Percentiles rank a stretch among this genome's conserved stretches.
Evolutionary conservation across 1,140 invertebrate species (phyloP).

Genomic region (Drosophila saltans): DNA sequence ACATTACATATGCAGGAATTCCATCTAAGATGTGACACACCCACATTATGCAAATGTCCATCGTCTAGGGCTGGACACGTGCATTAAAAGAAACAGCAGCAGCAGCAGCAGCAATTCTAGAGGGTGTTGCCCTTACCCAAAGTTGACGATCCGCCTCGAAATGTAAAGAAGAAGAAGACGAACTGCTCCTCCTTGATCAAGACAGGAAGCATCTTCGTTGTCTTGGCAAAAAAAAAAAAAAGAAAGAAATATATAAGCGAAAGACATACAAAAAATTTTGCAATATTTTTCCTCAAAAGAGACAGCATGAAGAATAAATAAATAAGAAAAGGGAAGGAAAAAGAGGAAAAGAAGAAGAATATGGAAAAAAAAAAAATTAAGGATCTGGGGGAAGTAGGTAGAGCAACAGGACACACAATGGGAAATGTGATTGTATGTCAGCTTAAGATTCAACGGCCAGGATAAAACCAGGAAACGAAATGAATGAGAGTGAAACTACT

Average conservation of each 20-base stretch:
- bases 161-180: slow-evolving; percentile 9
- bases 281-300: slow-evolving; percentile 66
- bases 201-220: slow-evolving; percentile 52
- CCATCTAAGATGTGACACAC: slow-evolving; percentile 55
- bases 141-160: slow-evolving; percentile 35
- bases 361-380: not conserved
- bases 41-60: slow-evolving; percentile 59
- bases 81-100: slow-evolving; percentile 29
- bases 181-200: slow-evolving; percentile 12
- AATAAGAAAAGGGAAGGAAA: slow-evolving; percentile 19
- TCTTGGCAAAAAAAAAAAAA: slow-evolving; percentile 24
- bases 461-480: slow-evolving; percentile 70
- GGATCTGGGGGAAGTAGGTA: slow-evolving; percentile 28
- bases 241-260: slow-evolving; percentile 24
- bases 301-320: slow-evolving; percentile 7
- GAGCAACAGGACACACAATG: slow-evolving; percentile 66
- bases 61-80: slow-evolving; percentile 58
- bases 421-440: slow-evolving; percentile 78
- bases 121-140: slow-evolving; percentile 13
- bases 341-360: slow-evolving; percentile 16
- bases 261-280: slow-evolving; percentile 26
- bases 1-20: slow-evolving; percentile 54
- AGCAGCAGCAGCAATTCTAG: not conserved
- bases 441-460: slow-evolving; percentile 52
- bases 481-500: slow-evolving; percentile 48